Base-by-base conservation (phyloP, 2,797 vertebrate species). In the Sebastes matsubarae region DNA sequence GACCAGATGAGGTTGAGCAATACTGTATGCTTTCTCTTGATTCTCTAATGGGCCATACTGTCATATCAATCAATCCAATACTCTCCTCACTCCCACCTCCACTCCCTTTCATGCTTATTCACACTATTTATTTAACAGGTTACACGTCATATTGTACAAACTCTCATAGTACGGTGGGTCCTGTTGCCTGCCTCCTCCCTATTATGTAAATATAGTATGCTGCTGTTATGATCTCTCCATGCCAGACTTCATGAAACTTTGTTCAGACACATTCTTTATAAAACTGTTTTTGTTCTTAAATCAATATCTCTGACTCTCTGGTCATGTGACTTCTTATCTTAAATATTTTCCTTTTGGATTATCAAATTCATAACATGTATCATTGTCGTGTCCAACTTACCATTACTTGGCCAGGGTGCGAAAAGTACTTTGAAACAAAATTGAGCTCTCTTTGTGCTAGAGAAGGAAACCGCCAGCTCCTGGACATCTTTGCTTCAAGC, bases 401-500 rank as follows among this genome's bases (percentile, higher is more conserved):
- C 95, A 96, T 92, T 92, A 95, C 92, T 68, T 93, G 94, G 91
- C 87, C 87, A 92, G 79, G 86, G 85, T 94, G 92, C 85, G 87
- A 90, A 92, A 94, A 87, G 89, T 96, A 95, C 90, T 93, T 96
- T 50, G 97, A 96, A 88, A 96, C 93, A 94, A 98, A 97, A 82
- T 90, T 94, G 88, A 99, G 93, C 94, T 97, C 95, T 86, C 93
- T 95, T 90, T 94, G 88, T 87, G 90, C 94, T 89, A 81, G 90
- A 89, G 95, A 92, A 90, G 96, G 89, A 91, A 94, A 70, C 70
- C 94, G 82, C 97, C 97, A 98, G 89, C 96, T 95, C 92, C 97
- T 97, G 91, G 96, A 95, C 86, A 99, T 87, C 92, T 96, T 96
- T 29, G 97, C 97, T 94, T 96, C 96, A 84, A 99, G 93, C 90